phyloP scores from a whole-genome alignment of 2,888 invertebrate species.

The Beris chalybata region DNA sequence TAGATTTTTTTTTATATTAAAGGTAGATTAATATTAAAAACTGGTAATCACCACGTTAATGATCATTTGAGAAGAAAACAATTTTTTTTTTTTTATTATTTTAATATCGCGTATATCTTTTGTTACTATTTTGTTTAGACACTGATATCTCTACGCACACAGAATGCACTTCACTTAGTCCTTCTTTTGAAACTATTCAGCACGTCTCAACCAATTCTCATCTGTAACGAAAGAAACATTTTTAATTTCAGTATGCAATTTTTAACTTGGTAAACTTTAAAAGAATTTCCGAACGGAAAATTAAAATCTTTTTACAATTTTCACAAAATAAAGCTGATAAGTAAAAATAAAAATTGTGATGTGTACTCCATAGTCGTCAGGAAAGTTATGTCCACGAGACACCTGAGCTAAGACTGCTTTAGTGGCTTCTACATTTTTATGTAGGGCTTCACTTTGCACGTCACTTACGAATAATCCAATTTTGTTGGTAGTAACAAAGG shows the following conservation, averaged over 20 bases:
- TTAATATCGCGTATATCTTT: neutral
- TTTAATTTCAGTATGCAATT: neutral
- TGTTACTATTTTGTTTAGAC: neutral
- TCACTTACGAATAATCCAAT: conserved; percentile 50
- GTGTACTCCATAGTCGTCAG: conserved; percentile 38
- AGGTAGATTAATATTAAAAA: neutral
- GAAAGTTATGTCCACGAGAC: conserved; percentile 41
- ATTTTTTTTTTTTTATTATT: neutral
- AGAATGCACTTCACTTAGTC: neutral
- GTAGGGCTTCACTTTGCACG: conserved; percentile 43
- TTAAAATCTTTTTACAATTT: neutral
- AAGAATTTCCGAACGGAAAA: neutral
- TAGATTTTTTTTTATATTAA: conserved; percentile 17
- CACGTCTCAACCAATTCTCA: too few relatives aligned
- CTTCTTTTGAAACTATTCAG: too few relatives aligned
- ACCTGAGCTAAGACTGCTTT: conserved; percentile 40
- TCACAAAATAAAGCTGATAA: conserved; percentile 28
- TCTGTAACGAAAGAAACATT: neutral
- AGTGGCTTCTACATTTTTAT: conserved; percentile 38
- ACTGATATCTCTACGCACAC: neutral
- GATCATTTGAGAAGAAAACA: neutral
- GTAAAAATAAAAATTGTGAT: conserved; percentile 15
- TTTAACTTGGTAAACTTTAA: neutral
- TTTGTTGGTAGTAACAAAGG: conserved; percentile 44
- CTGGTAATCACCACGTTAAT: neutral